Percentiles rank a stretch among this genome's conserved stretches.
These are phyloP conservation scores for Petrolisthes cinctipes DNA, from an alignment of 2,888 invertebrate species.

Conservation along the genomic window DNA sequence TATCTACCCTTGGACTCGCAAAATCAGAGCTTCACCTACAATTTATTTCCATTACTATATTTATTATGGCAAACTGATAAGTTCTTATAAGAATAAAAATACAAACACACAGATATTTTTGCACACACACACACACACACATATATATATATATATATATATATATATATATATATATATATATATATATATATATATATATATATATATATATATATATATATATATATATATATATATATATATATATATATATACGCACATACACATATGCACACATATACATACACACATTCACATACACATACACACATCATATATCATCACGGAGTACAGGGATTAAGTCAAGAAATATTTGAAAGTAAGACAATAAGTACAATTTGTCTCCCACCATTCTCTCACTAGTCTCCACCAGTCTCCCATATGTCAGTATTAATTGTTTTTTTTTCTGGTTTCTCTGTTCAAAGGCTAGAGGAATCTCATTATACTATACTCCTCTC, in stretches of 20 bases:
- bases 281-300: not conserved
- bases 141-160: not conserved
- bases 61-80: no score
- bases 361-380: no score
- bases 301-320: not conserved
- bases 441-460: no score
- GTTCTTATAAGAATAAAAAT: not conserved
- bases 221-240: constrained; percentile 1
- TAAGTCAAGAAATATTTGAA: not conserved
- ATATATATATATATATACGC: constrained; percentile 2
- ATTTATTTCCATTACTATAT: no score
- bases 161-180: not conserved
- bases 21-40: no score
- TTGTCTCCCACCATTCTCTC: not conserved
- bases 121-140: not conserved
- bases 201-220: not conserved
- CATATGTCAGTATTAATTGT: no score
- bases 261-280: not conserved
- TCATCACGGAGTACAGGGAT: not conserved
- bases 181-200: no score
- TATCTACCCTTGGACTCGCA: no score
- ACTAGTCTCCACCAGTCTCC: not conserved
- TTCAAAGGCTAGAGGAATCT: no score
- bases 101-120: not conserved
- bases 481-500: no score